A percentile compares a stretch with the other conserved stretches of the same genome.
These are phyloP conservation scores for Diplazon laetatorius DNA, from an alignment of 2,888 invertebrate species.

Conservation along the genomic window DNA sequence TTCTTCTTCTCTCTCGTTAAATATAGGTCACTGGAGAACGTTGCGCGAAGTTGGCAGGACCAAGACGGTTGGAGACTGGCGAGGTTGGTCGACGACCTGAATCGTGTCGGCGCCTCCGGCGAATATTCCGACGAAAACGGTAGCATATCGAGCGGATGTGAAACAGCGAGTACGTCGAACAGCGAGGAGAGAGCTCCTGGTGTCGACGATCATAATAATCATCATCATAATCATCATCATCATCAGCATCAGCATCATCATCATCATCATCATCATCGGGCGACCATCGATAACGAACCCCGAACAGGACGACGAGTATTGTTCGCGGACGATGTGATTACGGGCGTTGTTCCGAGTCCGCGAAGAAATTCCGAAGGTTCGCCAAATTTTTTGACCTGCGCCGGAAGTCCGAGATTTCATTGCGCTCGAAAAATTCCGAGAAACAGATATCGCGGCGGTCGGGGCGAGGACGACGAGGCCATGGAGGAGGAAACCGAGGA, in stretches of 20 bases:
- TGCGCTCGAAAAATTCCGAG: constrained; percentile 68
- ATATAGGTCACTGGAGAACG: constrained; percentile 76
- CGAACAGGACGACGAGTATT: constrained; percentile 70
- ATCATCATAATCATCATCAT: constrained; percentile 33
- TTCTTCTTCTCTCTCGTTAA: no score
- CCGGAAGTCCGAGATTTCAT: constrained; percentile 78
- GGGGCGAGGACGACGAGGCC: constrained; percentile 76
- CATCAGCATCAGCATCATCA: constrained; percentile 69
- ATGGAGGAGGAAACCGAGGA: constrained; percentile 75
- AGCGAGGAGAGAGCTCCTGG: constrained; percentile 80
- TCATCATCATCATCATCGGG: constrained; percentile 67
- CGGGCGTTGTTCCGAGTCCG: constrained; percentile 62
- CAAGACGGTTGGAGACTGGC: constrained; percentile 79
- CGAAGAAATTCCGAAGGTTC: constrained; percentile 80
- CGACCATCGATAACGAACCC: constrained; percentile 66
- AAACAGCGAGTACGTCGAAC: constrained; percentile 88
- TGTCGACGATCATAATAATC: constrained; percentile 74
- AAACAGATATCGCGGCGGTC: constrained; percentile 72
- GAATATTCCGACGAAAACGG: constrained; percentile 80
- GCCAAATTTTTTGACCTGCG: constrained; percentile 79
- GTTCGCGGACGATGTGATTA: constrained; percentile 70
- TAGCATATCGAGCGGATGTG: constrained; percentile 90
- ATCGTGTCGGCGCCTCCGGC: constrained; percentile 73
- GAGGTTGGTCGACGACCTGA: constrained; percentile 77
- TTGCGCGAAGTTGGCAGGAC: constrained; percentile 79